Evolutionary conservation across 2,797 vertebrate genomes (phyloP).

Genomic region (Notolepis coatsorum): DNA sequence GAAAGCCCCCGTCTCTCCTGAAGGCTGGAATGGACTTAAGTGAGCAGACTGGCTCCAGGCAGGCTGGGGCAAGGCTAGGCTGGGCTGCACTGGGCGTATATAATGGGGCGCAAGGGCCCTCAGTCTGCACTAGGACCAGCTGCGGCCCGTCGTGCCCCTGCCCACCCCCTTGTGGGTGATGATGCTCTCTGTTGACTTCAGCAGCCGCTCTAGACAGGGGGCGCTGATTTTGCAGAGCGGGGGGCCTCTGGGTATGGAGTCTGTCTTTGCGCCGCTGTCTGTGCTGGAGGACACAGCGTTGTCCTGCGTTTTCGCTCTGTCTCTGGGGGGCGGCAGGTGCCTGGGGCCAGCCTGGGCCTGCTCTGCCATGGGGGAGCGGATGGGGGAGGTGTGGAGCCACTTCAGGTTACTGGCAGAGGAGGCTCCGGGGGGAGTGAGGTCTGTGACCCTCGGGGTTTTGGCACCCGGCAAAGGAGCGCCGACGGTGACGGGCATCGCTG

Average conservation of each 20-base stretch:
- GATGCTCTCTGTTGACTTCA: constrained; percentile 85
- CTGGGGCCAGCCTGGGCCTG: constrained; percentile 70
- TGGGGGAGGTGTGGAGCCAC: constrained; percentile 85
- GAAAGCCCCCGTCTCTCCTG: constrained; percentile 62
- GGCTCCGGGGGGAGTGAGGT: constrained; percentile 75
- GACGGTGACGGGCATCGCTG: constrained; percentile 37
- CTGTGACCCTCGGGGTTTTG: constrained; percentile 73
- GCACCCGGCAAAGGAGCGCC: constrained; percentile 48
- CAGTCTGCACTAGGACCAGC: constrained; percentile 78
- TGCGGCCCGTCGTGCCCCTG: constrained; percentile 67
- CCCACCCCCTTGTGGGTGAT: constrained; percentile 73
- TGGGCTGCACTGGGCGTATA: constrained; percentile 5
- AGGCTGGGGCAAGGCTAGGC: constrained; percentile 35
- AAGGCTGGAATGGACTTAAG: constrained; percentile 80
- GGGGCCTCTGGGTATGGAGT: constrained; percentile 60
- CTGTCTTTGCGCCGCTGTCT: constrained; percentile 70
- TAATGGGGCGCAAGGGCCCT: constrained; percentile 48
- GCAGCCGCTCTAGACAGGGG: constrained; percentile 84
- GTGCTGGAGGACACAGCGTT: constrained; percentile 85
- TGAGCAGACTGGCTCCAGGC: constrained; percentile 65
- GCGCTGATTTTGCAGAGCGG: constrained; percentile 82
- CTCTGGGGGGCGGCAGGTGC: constrained; percentile 59
- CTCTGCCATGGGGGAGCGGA: constrained; percentile 77
- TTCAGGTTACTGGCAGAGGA: constrained; percentile 81
- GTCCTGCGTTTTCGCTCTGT: constrained; percentile 81